Percentiles rank a stretch among this genome's conserved stretches.
Conservation (phyloP, 2,797 vertebrate genomes). For the Pseudopleuronectes americanus region DNA sequence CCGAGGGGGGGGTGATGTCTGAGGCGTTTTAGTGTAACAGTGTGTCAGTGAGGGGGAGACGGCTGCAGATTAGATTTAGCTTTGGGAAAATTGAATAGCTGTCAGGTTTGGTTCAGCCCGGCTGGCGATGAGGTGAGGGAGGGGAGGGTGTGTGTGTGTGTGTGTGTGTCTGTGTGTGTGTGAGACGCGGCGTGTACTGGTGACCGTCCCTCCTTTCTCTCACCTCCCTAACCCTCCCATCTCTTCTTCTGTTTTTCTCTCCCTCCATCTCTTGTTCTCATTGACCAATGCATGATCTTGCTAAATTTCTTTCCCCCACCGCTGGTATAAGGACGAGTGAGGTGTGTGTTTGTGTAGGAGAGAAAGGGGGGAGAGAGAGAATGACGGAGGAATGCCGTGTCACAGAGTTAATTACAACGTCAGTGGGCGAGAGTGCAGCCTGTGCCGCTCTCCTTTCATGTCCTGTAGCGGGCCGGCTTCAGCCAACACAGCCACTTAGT, state of each 20-base stretch:
- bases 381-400: constrained; percentile 46
- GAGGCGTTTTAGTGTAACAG: constrained; percentile 67
- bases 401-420: constrained; percentile 74
- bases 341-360: background rate
- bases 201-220: constrained; percentile 48
- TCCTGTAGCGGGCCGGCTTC: constrained; percentile 62
- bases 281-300: constrained; percentile 57
- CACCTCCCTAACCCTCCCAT: constrained; percentile 42
- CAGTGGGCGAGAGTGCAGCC: constrained; percentile 55
- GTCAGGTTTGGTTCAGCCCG: constrained; percentile 78
- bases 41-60: constrained; percentile 70
- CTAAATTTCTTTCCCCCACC: constrained; percentile 52
- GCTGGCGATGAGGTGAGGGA: constrained; percentile 70
- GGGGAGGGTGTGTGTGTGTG: background rate
- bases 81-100: constrained; percentile 84
- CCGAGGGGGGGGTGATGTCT: constrained; percentile 60
- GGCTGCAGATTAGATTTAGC: constrained; percentile 82
- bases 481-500: constrained; percentile 70
- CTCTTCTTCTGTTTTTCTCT: constrained; percentile 17
- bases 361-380: constrained; percentile 6
- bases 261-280: constrained; percentile 42
- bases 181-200: constrained; percentile 44
- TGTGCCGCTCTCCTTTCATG: constrained; percentile 66
- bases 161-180: no score
- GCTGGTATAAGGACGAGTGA: constrained; percentile 4